These are phyloP conservation scores for Diachrysia chrysitis DNA, from an alignment of 2,888 invertebrate genomes.

Conservation along the genomic window DNA sequence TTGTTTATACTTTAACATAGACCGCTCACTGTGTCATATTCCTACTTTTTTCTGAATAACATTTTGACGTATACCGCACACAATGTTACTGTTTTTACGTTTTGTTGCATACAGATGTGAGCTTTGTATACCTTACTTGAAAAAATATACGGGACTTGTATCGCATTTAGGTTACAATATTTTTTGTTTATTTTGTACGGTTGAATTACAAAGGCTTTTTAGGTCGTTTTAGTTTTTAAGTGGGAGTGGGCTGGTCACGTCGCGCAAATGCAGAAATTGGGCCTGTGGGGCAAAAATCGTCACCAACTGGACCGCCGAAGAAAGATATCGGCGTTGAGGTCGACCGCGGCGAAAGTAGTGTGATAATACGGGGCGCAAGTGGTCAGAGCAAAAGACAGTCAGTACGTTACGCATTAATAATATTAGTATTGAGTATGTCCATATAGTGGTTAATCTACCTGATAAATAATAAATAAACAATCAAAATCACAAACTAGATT, in stretches of 20 bases:
- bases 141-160: conserved; percentile 1
- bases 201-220: background rate
- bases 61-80: background rate
- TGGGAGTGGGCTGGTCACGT: no score
- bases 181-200: background rate
- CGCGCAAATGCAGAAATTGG: no score
- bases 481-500: background rate
- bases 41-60: background rate
- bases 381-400: no score
- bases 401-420: no score
- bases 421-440: no score
- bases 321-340: no score
- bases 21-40: background rate
- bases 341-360: no score
- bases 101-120: conserved; percentile 1
- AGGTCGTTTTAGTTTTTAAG: background rate
- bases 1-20: background rate
- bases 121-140: background rate
- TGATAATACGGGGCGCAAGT: no score
- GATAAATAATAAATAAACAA: background rate
- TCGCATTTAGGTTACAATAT: background rate
- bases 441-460: background rate
- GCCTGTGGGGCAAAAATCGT: no score
- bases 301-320: no score
- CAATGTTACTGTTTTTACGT: background rate